Percentiles rank a stretch among this genome's conserved stretches.
Evolutionary conservation across 2,113 vertebrate species (phyloP).

Genomic region (Nanger granti): DNA sequence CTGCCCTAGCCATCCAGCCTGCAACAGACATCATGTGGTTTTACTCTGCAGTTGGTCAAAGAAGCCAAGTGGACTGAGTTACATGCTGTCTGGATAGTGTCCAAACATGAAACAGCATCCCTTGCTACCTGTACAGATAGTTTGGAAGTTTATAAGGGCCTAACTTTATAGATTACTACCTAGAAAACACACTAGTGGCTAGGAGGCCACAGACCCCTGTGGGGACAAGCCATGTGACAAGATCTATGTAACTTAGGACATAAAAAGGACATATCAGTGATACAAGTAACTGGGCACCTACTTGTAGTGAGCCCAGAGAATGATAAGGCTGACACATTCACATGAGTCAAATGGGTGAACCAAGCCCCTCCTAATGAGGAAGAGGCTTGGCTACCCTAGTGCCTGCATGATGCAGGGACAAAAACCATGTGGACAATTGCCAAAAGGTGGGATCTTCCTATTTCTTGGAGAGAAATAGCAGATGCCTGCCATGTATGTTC

Average conservation of each 20-base stretch:
- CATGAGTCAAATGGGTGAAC: background rate
- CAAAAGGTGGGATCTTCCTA: background rate
- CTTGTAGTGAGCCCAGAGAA: background rate
- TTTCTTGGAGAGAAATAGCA: background rate
- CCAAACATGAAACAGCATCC: background rate
- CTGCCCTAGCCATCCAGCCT: background rate
- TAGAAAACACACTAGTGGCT: background rate
- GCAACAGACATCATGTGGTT: background rate
- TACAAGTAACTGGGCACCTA: background rate
- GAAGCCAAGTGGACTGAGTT: background rate
- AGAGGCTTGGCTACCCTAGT: background rate
- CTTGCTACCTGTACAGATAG: background rate
- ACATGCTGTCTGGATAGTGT: background rate
- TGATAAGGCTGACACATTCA: background rate
- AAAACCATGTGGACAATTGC: accelerated
- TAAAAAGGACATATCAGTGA: background rate
- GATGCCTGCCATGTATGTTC: background rate
- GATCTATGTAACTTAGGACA: background rate
- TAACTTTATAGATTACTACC: background rate
- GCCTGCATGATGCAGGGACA: background rate
- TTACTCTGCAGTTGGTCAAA: background rate
- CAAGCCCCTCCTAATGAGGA: background rate
- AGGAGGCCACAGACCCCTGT: background rate
- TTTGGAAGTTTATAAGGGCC: background rate
- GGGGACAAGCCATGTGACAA: background rate